Conservation (phyloP, 2,113 vertebrate species). For the Brachypodius melanocephalos region DNA sequence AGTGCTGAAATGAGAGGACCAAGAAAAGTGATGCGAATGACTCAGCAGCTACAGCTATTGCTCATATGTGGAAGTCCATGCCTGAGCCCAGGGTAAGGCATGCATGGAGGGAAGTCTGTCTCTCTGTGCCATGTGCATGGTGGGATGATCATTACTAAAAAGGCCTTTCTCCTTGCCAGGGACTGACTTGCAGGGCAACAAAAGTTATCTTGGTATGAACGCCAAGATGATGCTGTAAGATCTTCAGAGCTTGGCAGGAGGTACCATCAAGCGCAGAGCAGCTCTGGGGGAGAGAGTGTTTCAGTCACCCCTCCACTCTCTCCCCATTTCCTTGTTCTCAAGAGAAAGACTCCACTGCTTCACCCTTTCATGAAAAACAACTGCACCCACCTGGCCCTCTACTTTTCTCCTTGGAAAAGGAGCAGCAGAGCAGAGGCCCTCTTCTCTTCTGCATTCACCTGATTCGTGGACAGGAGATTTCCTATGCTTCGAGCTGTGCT, state of each 20-base stretch:
- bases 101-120: not conserved
- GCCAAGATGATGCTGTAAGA: not conserved
- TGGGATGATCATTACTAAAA: not conserved
- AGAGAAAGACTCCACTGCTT: not conserved
- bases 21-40: not conserved
- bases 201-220: not conserved
- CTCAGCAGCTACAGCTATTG: slow-evolving; percentile 25
- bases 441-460: not conserved
- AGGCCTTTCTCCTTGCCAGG: not conserved
- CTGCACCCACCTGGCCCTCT: accelerated
- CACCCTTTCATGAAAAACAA: not conserved
- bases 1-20: not conserved
- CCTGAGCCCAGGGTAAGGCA: not conserved
- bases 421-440: not conserved
- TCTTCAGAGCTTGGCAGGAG: not conserved
- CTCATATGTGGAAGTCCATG: not conserved
- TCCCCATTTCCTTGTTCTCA: not conserved
- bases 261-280: not conserved
- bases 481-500: not conserved
- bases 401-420: not conserved
- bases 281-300: not conserved
- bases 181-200: not conserved
- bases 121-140: not conserved
- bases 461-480: not conserved
- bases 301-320: not conserved